A percentile compares a stretch with the other conserved stretches of the same genome.
phyloP scores from a whole-genome alignment of 2,113 vertebrate species.

The Hystrix brachyura region DNA sequence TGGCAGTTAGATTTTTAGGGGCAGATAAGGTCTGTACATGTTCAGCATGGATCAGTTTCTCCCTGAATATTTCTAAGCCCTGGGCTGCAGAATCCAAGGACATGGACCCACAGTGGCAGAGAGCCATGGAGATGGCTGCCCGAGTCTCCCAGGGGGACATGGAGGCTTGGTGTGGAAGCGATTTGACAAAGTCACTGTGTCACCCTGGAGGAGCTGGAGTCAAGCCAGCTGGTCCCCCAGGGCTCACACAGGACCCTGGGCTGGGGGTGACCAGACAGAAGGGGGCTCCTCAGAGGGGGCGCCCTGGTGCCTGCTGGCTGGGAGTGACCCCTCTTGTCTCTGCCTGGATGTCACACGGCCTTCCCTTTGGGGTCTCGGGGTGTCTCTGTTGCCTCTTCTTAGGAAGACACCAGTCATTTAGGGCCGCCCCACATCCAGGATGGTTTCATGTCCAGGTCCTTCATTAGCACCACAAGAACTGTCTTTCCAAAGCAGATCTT shows the following conservation, averaged over 20 bases:
- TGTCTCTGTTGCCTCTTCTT: background rate
- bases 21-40: background rate
- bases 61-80: background rate
- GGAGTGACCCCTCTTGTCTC: rapidly evolving
- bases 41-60: background rate
- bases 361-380: background rate
- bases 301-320: rapidly evolving
- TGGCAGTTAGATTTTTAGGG: background rate
- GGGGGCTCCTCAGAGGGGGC: background rate
- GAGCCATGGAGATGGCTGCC: rapidly evolving
- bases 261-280: background rate
- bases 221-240: rapidly evolving
- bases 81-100: background rate
- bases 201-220: background rate
- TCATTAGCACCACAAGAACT: no score
- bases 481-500: background rate
- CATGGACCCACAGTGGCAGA: no score
- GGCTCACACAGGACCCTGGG: background rate
- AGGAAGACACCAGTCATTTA: rapidly evolving
- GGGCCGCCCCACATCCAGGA: background rate
- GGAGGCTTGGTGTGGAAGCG: background rate
- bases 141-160: background rate
- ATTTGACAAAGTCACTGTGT: rapidly evolving
- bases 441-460: background rate
- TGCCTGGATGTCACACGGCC: rapidly evolving